Evolutionary conservation across 2,888 invertebrate genomes (phyloP), one percentile per base, ranked within the genome.

Genomic region (Sinotaia quadrata): DNA sequence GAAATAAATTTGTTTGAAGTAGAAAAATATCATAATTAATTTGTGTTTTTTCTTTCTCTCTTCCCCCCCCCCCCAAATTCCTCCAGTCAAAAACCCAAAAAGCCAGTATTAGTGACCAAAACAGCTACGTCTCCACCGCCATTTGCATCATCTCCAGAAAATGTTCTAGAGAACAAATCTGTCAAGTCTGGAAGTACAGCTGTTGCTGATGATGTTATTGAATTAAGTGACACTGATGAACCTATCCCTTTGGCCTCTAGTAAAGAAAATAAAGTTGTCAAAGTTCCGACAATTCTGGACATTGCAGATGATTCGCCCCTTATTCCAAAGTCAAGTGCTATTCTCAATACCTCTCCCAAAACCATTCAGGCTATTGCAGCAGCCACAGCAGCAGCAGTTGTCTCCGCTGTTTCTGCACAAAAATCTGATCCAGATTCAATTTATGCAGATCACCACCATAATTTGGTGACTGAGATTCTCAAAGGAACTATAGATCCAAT

Each of bases 81-180:
- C n/a, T n/a, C n/a, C 78, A 81, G 81, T 34, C 74, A 75, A 75
- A 80, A 81, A 59, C 72, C 72, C 15, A 82, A 80, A 75, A 81
- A 82, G 56, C 60, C 73, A 21, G 49, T 79, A n/a, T 57, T 79
- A n/a, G 68, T 74, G 8, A 74, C 73, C 27, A 77, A 76, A 61
- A 47, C 59, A 4, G 65, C 68, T 8, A 68, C 75, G 10, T 75
- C 67, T 29, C 74, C 47, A 2, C 47, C n/a, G 18, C 47, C 47
- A 21, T 47, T 18, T 8, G 47, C 18, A 47, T 47, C 18, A 18
- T n/a, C 24, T 5, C 33, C 58, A 24, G 66, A 66, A 10, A 66
- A 24, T 15, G 57, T 57, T 33, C 12, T 18, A 24, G 47, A 47
- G 24, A 47, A 8, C 4, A 47, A 47, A 47, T 7, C 18, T 47